Percentiles rank a stretch among this genome's conserved stretches.
Evolutionary conservation across 2,113 vertebrate genomes (phyloP).

Genomic region (Balaeniceps rex): DNA sequence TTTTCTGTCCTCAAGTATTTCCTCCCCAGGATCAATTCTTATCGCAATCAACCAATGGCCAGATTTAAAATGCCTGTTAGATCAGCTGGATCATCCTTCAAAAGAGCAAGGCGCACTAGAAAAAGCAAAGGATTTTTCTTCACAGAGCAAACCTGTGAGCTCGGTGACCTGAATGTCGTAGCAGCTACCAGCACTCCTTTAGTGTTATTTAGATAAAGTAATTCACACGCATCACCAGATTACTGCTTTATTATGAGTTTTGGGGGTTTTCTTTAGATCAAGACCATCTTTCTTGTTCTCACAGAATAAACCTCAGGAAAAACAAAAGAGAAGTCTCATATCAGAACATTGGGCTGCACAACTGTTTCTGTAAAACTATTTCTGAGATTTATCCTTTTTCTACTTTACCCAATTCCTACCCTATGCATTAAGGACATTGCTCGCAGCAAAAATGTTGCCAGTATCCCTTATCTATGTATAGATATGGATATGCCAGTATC

Average conservation of each 20-base stretch:
- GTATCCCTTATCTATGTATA: not conserved
- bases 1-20: not conserved
- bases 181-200: not conserved
- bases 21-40: not conserved
- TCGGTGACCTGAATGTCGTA: not conserved
- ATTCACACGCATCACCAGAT: not conserved
- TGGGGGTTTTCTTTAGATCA: accelerated
- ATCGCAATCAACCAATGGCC: not conserved
- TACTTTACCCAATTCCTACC: not conserved
- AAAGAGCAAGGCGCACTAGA: not conserved
- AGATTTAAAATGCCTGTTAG: not conserved
- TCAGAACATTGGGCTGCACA: not conserved
- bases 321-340: not conserved
- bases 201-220: not conserved
- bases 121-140: not conserved
- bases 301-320: not conserved
- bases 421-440: not conserved
- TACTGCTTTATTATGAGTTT: not conserved
- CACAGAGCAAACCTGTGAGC: not conserved
- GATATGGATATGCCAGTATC: no score
- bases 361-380: not conserved
- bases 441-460: not conserved
- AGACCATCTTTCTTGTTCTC: not conserved
- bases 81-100: not conserved
- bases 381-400: not conserved